Percentiles rank a stretch among this genome's conserved stretches.
Conservation (phyloP, 2,888 invertebrate species). For the Gisinianus flammeolus region DNA sequence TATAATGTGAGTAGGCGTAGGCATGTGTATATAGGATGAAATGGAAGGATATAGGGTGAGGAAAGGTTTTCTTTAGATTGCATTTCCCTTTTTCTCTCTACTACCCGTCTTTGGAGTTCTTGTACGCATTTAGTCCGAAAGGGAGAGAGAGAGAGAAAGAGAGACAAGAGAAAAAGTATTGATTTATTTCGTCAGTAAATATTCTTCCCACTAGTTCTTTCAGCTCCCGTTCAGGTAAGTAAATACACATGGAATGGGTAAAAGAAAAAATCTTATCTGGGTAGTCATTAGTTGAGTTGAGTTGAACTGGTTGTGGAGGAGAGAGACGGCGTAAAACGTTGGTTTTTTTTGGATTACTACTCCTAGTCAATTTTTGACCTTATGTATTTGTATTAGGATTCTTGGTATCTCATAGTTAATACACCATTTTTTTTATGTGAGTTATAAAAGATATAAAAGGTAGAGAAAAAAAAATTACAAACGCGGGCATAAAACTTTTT, state of each 20-base stretch:
- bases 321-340: no score
- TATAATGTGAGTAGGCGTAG: background rate
- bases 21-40: background rate
- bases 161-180: constrained; percentile 13
- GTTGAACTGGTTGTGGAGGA: no score
- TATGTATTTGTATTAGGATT: no score
- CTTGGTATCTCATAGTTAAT: no score
- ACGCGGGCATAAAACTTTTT: no score
- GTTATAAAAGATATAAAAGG: no score
- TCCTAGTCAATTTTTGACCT: no score
- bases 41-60: background rate
- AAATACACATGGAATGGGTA: background rate
- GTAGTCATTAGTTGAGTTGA: background rate
- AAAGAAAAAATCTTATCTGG: background rate
- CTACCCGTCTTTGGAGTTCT: background rate
- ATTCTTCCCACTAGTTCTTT: background rate
- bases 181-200: constrained; percentile 12
- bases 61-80: background rate
- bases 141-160: background rate
- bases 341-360: no score
- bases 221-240: background rate
- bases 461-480: no score
- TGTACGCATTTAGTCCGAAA: background rate
- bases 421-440: no score
- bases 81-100: no score